Conservation (phyloP, 2,888 invertebrate genomes). For the Heliconius aoede region DNA sequence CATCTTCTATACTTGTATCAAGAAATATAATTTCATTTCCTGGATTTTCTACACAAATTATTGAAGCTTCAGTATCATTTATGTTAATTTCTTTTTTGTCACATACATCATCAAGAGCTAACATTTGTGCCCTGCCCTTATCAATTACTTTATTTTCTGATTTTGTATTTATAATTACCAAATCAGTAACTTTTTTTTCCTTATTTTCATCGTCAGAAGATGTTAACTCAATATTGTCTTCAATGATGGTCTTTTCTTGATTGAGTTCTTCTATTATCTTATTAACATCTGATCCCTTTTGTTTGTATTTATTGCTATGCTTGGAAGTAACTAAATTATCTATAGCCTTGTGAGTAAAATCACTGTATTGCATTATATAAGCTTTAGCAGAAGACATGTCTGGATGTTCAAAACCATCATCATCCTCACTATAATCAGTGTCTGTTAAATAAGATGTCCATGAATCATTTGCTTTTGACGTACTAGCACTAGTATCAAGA, state of each 20-base stretch:
- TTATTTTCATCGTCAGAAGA: constrained; percentile 59
- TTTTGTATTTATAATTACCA: constrained; percentile 43
- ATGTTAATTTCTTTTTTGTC: constrained; percentile 45
- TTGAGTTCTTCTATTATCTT: constrained; percentile 70
- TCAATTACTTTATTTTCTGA: constrained; percentile 31
- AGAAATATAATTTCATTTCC: constrained; percentile 60
- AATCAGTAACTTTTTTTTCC: constrained; percentile 52
- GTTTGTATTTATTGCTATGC: constrained; percentile 56
- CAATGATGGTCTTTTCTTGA: constrained; percentile 66
- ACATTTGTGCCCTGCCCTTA: constrained; percentile 12
- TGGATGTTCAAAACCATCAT: constrained; percentile 69
- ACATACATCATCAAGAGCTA: constrained; percentile 6
- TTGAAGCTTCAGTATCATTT: constrained; percentile 61
- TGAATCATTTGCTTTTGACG: constrained; percentile 74
- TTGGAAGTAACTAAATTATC: constrained; percentile 77
- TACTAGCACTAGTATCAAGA: constrained; percentile 57
- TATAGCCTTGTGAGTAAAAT: constrained; percentile 88
- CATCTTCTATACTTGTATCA: constrained; percentile 62
- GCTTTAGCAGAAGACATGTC: constrained; percentile 85
- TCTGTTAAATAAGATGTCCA: constrained; percentile 75
- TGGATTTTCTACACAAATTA: constrained; percentile 61
- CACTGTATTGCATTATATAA: constrained; percentile 90
- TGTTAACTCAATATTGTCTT: constrained; percentile 64
- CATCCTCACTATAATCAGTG: constrained; percentile 68
- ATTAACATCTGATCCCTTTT: constrained; percentile 58